A percentile compares a stretch with the other conserved stretches of the same genome.
Evolutionary conservation across 2,888 invertebrate species (phyloP).

Genomic region (Hartigia nigra): DNA sequence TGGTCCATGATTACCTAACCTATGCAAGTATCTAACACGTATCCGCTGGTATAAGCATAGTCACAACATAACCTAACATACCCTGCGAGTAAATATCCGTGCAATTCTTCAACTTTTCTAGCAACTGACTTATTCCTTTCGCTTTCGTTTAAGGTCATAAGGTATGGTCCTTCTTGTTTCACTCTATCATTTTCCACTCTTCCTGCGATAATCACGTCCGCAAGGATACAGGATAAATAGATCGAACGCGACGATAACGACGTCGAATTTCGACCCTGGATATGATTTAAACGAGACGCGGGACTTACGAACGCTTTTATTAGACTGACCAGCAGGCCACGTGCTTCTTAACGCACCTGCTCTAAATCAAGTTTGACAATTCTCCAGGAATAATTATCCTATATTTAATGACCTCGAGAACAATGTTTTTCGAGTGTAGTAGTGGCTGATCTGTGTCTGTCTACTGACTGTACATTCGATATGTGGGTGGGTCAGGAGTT

Average conservation of each 20-base stretch:
- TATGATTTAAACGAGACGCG: not conserved
- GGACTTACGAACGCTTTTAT: not conserved
- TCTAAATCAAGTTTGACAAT: not conserved
- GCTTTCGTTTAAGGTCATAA: not conserved
- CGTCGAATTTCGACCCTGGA: not conserved
- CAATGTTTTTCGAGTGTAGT: not conserved
- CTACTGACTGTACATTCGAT: not conserved
- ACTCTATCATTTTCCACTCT: not conserved
- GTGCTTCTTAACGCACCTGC: not conserved
- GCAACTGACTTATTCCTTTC: not conserved
- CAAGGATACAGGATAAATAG: not conserved
- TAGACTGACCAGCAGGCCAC: not conserved
- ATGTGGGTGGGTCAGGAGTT: not conserved
- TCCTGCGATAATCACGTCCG: not conserved
- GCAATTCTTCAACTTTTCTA: not conserved
- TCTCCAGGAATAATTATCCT: not conserved
- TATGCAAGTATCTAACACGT: not conserved
- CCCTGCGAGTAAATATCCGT: not conserved
- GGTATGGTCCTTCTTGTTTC: not conserved
- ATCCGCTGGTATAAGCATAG: not conserved
- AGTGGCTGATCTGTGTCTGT: not conserved
- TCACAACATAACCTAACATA: no score
- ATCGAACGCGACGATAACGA: not conserved
- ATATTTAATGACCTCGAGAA: not conserved
- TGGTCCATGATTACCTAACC: not conserved